phyloP scores from a whole-genome alignment of 2,888 invertebrate genomes.

The Thymelicus acteon region DNA sequence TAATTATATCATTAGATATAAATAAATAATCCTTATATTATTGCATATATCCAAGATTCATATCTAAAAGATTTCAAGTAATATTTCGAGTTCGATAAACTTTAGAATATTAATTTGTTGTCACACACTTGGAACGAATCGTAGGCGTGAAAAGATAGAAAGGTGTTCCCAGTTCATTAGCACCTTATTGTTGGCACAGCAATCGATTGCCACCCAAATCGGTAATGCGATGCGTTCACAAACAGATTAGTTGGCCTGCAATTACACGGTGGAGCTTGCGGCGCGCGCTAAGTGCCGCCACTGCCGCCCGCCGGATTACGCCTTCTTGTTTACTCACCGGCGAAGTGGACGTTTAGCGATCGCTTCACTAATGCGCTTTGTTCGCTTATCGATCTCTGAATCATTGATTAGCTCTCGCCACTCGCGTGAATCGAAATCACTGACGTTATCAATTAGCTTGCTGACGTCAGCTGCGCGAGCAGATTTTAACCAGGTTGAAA shows the following conservation, averaged over 20 bases:
- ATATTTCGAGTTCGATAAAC: neutral
- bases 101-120: neutral
- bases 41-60: too few species aligned
- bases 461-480: neutral
- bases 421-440: constrained; percentile 15
- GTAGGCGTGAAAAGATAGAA: neutral
- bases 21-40: too few species aligned
- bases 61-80: neutral
- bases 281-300: constrained; percentile 78
- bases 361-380: constrained; percentile 72
- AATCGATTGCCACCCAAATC: constrained; percentile 44
- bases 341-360: constrained; percentile 76
- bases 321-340: constrained; percentile 72
- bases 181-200: constrained; percentile 32
- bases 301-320: constrained; percentile 80
- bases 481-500: too few species aligned
- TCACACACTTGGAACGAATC: neutral
- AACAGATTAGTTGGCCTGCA: constrained; percentile 80
- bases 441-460: constrained; percentile 15
- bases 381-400: constrained; percentile 70
- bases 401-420: constrained; percentile 59
- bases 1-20: too few species aligned
- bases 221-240: constrained; percentile 68
- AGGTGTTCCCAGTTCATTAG: constrained; percentile 30
- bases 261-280: constrained; percentile 78